These are phyloP conservation scores for Lysiphlebus fabarum DNA, from an alignment of 1,140 invertebrate genomes.

Conservation along the genomic window DNA sequence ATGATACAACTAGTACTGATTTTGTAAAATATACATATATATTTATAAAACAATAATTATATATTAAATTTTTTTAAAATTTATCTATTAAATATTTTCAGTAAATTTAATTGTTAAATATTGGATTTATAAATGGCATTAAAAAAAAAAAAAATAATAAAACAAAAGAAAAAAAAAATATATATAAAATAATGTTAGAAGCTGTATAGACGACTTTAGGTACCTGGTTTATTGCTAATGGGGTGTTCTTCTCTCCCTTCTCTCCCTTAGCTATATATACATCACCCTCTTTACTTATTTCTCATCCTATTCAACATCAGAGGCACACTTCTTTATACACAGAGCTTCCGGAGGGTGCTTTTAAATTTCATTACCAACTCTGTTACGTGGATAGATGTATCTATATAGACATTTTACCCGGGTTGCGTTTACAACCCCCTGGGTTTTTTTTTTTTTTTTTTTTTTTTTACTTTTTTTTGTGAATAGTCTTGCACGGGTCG, in stretches of 20 bases:
- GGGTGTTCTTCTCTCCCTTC: slow-evolving; percentile 33
- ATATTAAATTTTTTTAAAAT: too few species aligned
- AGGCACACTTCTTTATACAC: background rate
- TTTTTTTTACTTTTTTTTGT: background rate
- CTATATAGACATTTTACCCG: slow-evolving; percentile 25
- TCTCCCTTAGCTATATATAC: slow-evolving; percentile 5
- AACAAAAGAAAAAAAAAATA: too few species aligned
- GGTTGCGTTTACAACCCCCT: slow-evolving; percentile 26
- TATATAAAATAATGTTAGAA: too few species aligned
- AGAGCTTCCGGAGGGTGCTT: slow-evolving; percentile 33
- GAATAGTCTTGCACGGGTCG: background rate
- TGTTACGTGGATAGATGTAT: slow-evolving; percentile 18
- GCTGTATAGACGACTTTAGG: slow-evolving; percentile 13
- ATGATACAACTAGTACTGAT: too few species aligned
- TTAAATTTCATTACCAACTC: slow-evolving; percentile 43
- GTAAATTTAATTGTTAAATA: too few species aligned
- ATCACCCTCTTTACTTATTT: background rate
- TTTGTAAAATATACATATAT: too few species aligned
- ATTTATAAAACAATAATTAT: too few species aligned
- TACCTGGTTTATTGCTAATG: slow-evolving; percentile 41
- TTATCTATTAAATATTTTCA: too few species aligned
- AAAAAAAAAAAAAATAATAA: too few species aligned
- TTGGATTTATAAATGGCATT: too few species aligned
- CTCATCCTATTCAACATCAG: background rate
- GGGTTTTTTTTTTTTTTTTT: background rate